Conservation (phyloP, 2,797 vertebrate species). For the Cryptoblepharus egeriae region DNA sequence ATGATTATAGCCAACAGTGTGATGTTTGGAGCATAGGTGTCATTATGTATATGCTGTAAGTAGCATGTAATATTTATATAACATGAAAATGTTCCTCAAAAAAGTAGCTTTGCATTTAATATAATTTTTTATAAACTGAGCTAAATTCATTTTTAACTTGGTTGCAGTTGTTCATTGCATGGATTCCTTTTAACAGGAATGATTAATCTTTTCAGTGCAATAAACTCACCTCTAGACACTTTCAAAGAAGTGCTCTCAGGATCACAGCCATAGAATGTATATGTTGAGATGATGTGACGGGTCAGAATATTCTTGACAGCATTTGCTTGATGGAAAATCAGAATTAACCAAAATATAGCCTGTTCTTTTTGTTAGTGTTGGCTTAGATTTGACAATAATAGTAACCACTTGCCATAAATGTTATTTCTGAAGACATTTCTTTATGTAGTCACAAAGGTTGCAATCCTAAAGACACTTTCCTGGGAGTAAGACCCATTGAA, state of each 20-base stretch:
- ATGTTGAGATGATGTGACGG: not conserved
- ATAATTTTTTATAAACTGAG: slow-evolving; percentile 35
- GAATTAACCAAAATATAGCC: not conserved
- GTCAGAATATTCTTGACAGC: not conserved
- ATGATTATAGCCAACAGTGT: slow-evolving; percentile 88
- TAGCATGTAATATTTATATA: slow-evolving; percentile 64
- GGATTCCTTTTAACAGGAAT: not conserved
- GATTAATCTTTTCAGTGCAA: slow-evolving; percentile 7
- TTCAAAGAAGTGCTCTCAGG: not conserved
- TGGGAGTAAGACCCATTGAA: no score
- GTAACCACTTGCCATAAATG: not conserved
- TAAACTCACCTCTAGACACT: slow-evolving; percentile 14
- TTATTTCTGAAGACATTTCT: not conserved
- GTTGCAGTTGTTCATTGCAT: not conserved
- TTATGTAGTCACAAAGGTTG: not conserved
- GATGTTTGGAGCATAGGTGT: slow-evolving; percentile 93
- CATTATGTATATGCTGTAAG: slow-evolving; percentile 94
- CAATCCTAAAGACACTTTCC: no score
- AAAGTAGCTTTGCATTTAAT: slow-evolving; percentile 57
- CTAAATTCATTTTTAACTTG: slow-evolving; percentile 13
- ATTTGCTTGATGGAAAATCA: slow-evolving; percentile 7
- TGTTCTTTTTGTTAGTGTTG: not conserved
- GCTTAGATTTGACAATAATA: not conserved
- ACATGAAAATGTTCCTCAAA: slow-evolving; percentile 58
- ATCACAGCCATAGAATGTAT: not conserved